Evolutionary conservation across 1,140 invertebrate genomes (phyloP), one percentile per base, ranked within the genome.

Genomic region (Palaemon carinicauda): DNA sequence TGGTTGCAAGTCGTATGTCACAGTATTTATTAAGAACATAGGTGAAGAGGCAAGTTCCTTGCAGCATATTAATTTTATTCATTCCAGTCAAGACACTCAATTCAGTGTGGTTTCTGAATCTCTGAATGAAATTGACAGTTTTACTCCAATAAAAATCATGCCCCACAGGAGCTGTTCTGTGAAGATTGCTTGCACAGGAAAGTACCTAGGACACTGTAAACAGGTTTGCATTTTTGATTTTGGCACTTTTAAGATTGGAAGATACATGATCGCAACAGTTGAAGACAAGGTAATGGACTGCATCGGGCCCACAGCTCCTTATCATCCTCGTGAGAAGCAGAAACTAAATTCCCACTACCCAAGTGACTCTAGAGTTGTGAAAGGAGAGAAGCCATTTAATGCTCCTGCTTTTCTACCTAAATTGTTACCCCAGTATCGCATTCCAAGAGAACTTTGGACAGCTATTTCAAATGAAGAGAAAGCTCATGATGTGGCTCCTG

Each of bases 191-290:
- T 86, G 84, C 53, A 71, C 81, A 0, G 92, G 92, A 0, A 93
- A 91, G 91, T 93, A 92, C 77, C 89, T 94, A 74, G 95, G 95
- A 4, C 90, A 89, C 33, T 93, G 93, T 0, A 92, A 92, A 41
- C 95, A 95, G 91, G 87, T 93, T 9, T 92, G 94, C 65, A 89
- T 93, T 50, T 94, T 93, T 80, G 90, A 89, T 89, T 96, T 94
- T 90, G 91, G 91, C 87, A 88, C 89, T 82, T 95, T 93, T 90
- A 91, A 92, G 87, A 93, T 95, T 79, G 93, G 92, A 50, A 91
- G 94, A 17, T 91, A 92, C 50, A 90, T 95, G 77, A 89, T 90
- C 33, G 92, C 94, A 21, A 91, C 90, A 19, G 92, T 94, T 3
- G 85, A 80, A 60, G 79, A 87, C 50, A n/a, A 71, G 50, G 87